Conservation (phyloP, 2,888 invertebrate species). For the Pollenia labialis region DNA sequence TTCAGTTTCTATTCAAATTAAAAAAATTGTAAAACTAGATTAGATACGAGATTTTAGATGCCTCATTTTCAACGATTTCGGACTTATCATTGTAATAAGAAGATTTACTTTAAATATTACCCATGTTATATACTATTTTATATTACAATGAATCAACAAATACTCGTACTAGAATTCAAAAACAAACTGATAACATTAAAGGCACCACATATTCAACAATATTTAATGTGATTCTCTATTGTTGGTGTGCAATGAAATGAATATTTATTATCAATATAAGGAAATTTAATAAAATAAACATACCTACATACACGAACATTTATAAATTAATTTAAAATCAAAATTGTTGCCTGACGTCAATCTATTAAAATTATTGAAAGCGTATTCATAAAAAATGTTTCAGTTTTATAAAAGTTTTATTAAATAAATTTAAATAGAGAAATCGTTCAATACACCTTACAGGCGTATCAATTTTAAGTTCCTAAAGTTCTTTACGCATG, state of each 20-base stretch:
- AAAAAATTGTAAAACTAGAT: not conserved
- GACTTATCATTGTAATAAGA: not conserved
- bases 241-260: conserved; percentile 41
- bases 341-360: conserved; percentile 46
- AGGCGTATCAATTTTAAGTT: not conserved
- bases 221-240: conserved; percentile 51
- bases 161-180: conserved; percentile 30
- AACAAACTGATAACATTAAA: conserved; percentile 61
- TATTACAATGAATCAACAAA: conserved; percentile 40
- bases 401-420: too few relatives aligned
- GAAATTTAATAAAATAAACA: conserved; percentile 58
- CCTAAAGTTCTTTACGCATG: not conserved
- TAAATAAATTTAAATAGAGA: too few relatives aligned
- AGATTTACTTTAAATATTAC: not conserved
- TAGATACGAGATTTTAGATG: not conserved
- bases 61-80: not conserved
- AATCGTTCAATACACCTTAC: too few relatives aligned
- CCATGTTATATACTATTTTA: not conserved
- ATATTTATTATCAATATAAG: conserved; percentile 67
- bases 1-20: too few relatives aligned
- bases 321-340: conserved; percentile 22
- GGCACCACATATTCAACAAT: conserved; percentile 39
- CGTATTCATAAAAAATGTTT: too few relatives aligned
- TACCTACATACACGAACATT: not conserved
- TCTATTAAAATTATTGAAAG: conserved; percentile 3